Conservation (phyloP, 2,888 invertebrate genomes). For the Pandemis cinnamomeana region DNA sequence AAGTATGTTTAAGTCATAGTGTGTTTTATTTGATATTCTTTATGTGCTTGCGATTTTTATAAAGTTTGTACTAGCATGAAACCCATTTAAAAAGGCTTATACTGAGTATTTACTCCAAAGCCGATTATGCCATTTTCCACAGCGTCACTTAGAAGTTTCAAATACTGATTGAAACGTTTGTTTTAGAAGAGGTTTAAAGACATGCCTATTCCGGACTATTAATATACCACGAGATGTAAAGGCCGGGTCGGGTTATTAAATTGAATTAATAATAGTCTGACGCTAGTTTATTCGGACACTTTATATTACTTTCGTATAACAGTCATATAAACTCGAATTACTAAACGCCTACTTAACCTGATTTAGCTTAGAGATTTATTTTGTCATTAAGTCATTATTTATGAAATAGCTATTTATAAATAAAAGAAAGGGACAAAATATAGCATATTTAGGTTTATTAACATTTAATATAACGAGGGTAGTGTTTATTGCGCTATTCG, state of each 20-base stretch:
- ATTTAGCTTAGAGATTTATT: not conserved
- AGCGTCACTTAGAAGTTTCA: not conserved
- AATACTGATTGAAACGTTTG: not conserved
- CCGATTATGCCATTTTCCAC: not conserved
- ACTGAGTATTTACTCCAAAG: not conserved
- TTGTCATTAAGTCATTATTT: not conserved
- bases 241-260: no score
- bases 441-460: not conserved
- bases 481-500: slow-evolving; percentile 7
- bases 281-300: not conserved
- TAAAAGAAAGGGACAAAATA: not conserved
- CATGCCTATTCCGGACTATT: no score
- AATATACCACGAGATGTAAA: no score
- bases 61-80: not conserved
- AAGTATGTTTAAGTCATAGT: not conserved
- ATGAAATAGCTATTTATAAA: not conserved
- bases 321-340: not conserved
- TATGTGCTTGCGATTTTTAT: not conserved
- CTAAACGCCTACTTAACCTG: slow-evolving; percentile 1
- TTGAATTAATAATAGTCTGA: not conserved
- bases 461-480: not conserved
- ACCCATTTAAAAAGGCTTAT: not conserved
- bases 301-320: not conserved
- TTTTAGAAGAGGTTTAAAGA: no score
- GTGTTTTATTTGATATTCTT: not conserved